These are phyloP conservation scores for Atta colombica DNA, from an alignment of 1,140 invertebrate genomes.

Conservation along the genomic window DNA sequence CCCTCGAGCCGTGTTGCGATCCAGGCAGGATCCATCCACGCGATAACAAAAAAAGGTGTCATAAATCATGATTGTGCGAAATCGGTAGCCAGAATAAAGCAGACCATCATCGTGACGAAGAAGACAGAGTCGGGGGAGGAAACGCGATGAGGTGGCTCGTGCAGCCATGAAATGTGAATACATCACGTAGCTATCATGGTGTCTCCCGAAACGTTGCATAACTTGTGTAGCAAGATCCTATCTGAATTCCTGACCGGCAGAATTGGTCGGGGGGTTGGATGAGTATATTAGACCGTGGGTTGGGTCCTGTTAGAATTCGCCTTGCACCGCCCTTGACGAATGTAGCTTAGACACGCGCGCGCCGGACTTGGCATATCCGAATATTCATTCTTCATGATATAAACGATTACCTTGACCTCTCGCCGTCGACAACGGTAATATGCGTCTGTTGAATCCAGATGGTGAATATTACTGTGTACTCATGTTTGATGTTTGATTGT, in stretches of 20 bases:
- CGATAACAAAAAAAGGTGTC: conserved; percentile 67
- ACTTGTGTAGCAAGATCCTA: conserved; percentile 74
- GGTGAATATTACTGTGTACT: conserved; percentile 30
- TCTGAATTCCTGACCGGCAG: conserved; percentile 64
- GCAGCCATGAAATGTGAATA: conserved; percentile 59
- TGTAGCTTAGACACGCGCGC: conserved; percentile 79
- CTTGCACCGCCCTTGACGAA: conserved; percentile 79
- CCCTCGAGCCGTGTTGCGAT: conserved; percentile 7
- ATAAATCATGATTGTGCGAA: conserved; percentile 70
- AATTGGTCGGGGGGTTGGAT: conserved; percentile 62
- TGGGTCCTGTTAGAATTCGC: conserved; percentile 74
- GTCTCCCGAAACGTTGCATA: conserved; percentile 70
- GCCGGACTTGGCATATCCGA: conserved; percentile 49
- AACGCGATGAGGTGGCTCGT: conserved; percentile 43
- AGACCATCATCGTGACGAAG: background rate
- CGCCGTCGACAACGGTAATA: background rate
- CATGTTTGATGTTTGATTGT: conserved; percentile 4
- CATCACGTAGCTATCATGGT: conserved; percentile 71
- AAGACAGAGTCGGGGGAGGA: background rate
- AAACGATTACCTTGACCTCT: conserved; percentile 71
- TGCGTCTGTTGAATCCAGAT: conserved; percentile 14
- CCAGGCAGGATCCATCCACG: conserved; percentile 34
- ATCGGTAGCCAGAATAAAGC: conserved; percentile 55
- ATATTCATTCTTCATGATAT: conserved; percentile 68
- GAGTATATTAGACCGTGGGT: conserved; percentile 78